Evolutionary conservation across 2,113 vertebrate species (phyloP).

Genomic region (Gorilla gorilla): DNA sequence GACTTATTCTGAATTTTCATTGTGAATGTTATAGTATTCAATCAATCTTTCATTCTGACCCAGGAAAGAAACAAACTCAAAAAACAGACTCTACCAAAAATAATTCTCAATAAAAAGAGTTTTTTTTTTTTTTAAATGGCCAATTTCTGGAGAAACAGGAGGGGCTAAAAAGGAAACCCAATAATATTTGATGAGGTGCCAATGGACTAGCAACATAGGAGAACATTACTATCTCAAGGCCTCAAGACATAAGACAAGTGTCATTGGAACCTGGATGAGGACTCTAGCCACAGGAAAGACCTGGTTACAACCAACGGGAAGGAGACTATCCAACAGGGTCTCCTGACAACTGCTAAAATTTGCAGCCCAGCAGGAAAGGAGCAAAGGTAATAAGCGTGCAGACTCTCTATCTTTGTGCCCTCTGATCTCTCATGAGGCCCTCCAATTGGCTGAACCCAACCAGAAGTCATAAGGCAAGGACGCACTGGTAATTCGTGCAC

Average conservation of each 20-base stretch:
- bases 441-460: background rate
- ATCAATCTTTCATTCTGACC: background rate
- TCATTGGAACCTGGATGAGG: background rate
- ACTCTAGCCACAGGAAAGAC: background rate
- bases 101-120: background rate
- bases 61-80: constrained; percentile 37
- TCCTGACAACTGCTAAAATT: background rate
- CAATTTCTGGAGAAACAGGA: background rate
- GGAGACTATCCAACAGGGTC: background rate
- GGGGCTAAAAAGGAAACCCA: background rate
- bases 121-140: background rate
- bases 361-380: background rate
- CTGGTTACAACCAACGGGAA: background rate
- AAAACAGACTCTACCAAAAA: constrained; percentile 3
- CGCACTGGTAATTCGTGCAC: background rate
- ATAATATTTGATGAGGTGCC: background rate
- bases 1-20: constrained; percentile 23
- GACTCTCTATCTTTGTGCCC: background rate
- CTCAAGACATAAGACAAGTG: background rate
- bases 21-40: background rate
- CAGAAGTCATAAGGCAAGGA: background rate
- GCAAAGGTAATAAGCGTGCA: background rate
- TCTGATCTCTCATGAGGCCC: background rate
- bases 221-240: background rate
- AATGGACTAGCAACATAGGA: background rate